These are phyloP conservation scores for Nautilus pompilius DNA, from an alignment of 1,140 invertebrate species.

Conservation along the genomic window DNA sequence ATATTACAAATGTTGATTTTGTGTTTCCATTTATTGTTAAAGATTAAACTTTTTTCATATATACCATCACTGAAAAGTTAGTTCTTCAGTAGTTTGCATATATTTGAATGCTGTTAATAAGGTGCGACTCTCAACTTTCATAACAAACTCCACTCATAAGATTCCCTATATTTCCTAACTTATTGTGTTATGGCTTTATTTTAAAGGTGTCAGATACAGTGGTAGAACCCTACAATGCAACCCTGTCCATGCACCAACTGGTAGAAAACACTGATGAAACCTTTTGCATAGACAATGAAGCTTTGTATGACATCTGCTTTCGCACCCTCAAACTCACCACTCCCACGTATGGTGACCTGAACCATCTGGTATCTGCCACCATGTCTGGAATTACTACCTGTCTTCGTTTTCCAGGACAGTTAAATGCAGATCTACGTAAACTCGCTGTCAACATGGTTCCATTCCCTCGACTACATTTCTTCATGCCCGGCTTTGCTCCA, in stretches of 20 bases:
- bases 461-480: conserved; percentile 76
- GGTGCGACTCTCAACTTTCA: no score
- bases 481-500: conserved; percentile 77
- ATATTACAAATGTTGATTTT: no score
- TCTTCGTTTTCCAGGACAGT: conserved; percentile 75
- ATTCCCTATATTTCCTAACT: no score
- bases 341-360: conserved; percentile 69
- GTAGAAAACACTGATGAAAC: conserved; percentile 56
- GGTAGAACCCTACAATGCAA: conserved; percentile 57
- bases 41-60: no score
- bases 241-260: conserved; percentile 52
- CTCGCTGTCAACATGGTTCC: conserved; percentile 75
- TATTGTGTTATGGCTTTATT: background rate
- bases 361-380: conserved; percentile 63
- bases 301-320: conserved; percentile 78
- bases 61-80: no score
- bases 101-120: no score
- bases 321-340: conserved; percentile 71
- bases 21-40: no score
- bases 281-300: conserved; percentile 78
- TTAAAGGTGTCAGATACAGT: conserved; percentile 51
- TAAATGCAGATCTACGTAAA: conserved; percentile 83
- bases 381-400: conserved; percentile 81
- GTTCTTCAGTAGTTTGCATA: no score
- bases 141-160: no score